phyloP scores from a whole-genome alignment of 2,888 invertebrate species.

The Eristalis tenax region DNA sequence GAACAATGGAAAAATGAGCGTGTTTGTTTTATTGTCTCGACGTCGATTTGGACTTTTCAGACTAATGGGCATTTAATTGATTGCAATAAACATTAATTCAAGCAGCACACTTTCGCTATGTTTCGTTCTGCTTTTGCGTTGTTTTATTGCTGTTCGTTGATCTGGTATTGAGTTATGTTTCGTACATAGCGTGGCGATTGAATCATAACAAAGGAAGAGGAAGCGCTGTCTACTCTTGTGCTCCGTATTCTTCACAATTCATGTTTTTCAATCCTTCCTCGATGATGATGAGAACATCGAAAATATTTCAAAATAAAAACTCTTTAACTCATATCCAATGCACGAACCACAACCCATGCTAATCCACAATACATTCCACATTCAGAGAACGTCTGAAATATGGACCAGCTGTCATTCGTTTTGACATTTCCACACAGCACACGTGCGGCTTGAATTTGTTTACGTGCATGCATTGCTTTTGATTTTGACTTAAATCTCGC shows the following conservation, averaged over 20 bases:
- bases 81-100: slow-evolving; percentile 29
- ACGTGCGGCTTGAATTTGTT: slow-evolving; percentile 54
- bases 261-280: no score
- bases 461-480: slow-evolving; percentile 13
- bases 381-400: slow-evolving; percentile 11
- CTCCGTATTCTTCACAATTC: no score
- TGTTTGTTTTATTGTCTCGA: not conserved
- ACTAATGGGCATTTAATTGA: slow-evolving; percentile 28
- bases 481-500: not conserved
- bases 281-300: no score
- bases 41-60: slow-evolving; percentile 8
- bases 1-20: not conserved
- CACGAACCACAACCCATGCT: slow-evolving; percentile 4
- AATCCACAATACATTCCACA: slow-evolving; percentile 13
- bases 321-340: not conserved
- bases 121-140: not conserved
- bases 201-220: not conserved
- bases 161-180: not conserved
- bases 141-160: slow-evolving; percentile 1
- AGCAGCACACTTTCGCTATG: slow-evolving; percentile 10
- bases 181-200: not conserved
- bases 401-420: slow-evolving; percentile 35
- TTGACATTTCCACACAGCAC: slow-evolving; percentile 40
- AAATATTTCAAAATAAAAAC: not conserved
- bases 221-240: no score